Evolutionary conservation across 2,888 invertebrate species (phyloP), one percentile per base, ranked within the genome.

Genomic region (Xanthorhoe designata): DNA sequence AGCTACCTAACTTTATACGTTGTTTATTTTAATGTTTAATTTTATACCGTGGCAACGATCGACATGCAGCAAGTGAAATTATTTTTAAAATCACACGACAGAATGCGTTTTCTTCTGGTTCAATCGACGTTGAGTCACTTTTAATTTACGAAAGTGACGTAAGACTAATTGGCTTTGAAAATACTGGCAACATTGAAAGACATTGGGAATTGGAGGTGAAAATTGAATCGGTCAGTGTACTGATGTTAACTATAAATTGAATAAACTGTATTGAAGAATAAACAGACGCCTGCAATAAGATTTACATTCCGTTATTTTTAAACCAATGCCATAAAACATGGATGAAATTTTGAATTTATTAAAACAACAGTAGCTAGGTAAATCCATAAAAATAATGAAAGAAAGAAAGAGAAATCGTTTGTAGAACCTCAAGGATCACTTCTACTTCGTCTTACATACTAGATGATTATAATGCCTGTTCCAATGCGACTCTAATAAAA

Each of bases 11-110:
- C 89, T 89, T 90, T 88, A 90, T 88, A 89, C 82, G 82, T 73
- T 91, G 91, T 92, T 90, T 91, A 86, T 91, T 88, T 89, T 87
- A 89, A 88, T 85, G 92, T 90, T 89, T 92, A 91, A 92, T 90
- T 92, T 90, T 91, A 91, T 85, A 86, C 87, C 78, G 81, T 82
- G 91, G 77, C 92, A 90, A 90, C 86, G 92, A 91, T 87, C 92
- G 68, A 78, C 66, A 70, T 71, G 64, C 69, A 70, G 69, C 69
- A 71, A 65, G 70, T 68, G 66, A 72, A 70, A 68, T 74, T 77
- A 75, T 75, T 77, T 77, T 75, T 74, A 77, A 75, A 74, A 74
- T 74, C 73, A 74, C 68, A 73, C 75, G 69, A 72, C 76, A 72
- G 61, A 61, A 65, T 69, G 66, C 69, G 74, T 71, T 77, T 75